Conservation (phyloP, 2,888 invertebrate species). For the Apamea sordens region DNA sequence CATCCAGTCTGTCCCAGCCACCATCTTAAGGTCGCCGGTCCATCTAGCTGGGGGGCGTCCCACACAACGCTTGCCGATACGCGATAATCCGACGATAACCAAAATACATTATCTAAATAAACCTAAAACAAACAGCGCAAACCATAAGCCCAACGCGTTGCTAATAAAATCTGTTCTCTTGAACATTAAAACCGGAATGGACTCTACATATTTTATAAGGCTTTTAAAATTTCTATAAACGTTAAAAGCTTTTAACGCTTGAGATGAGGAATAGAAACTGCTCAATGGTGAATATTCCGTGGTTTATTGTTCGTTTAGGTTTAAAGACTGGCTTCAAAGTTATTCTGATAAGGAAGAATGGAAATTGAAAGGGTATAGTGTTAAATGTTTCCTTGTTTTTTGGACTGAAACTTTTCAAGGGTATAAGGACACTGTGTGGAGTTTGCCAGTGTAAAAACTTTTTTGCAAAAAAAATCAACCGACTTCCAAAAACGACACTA, state of each 20-base stretch:
- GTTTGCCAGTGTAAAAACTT: too few species aligned
- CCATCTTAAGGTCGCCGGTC: background rate
- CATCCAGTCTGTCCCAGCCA: background rate
- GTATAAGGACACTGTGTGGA: background rate
- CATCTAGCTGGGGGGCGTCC: background rate
- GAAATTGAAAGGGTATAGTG: background rate
- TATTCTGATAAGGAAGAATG: constrained; percentile 47
- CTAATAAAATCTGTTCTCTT: constrained; percentile 47
- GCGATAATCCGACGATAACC: background rate
- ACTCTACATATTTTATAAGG: constrained; percentile 64
- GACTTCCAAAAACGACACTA: too few species aligned
- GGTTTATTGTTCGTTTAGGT: constrained; percentile 61
- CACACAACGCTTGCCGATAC: background rate
- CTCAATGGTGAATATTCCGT: constrained; percentile 53
- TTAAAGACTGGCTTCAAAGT: constrained; percentile 45
- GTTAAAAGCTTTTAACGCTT: constrained; percentile 64
- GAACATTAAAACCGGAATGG: constrained; percentile 56
- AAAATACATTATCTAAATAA: background rate
- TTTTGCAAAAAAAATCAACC: too few species aligned
- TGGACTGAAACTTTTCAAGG: background rate
- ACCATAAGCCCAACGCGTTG: constrained; percentile 19
- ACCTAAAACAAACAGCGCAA: constrained; percentile 10
- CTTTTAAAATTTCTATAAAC: constrained; percentile 68
- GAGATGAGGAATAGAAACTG: constrained; percentile 53
- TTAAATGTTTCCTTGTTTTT: constrained; percentile 26